A percentile compares a stretch with the other conserved stretches of the same genome.
phyloP scores from a whole-genome alignment of 1,140 invertebrate species.

The Phymorhynchus buccinoides region DNA sequence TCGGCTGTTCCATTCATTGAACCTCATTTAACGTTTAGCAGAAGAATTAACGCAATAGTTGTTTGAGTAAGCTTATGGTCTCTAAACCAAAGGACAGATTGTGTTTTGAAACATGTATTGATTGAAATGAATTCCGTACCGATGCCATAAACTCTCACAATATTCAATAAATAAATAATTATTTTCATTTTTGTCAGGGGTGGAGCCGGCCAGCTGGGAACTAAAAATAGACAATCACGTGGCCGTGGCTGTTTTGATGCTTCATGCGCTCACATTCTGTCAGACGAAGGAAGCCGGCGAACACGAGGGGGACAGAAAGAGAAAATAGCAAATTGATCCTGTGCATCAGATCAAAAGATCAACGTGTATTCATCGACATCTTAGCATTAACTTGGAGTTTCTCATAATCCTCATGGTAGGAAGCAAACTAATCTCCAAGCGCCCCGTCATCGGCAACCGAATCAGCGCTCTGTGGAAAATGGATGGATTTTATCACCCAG shows the following conservation, averaged over 20 bases:
- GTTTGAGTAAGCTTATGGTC: background rate
- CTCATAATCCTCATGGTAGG: slow-evolving; percentile 64
- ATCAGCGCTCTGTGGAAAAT: slow-evolving; percentile 85
- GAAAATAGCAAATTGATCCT: too few species aligned
- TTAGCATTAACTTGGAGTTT: background rate
- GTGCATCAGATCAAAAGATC: background rate
- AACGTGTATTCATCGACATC: background rate
- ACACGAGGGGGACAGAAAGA: background rate
- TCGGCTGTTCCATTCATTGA: background rate
- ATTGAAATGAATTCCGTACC: too few species aligned
- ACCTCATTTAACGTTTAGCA: background rate
- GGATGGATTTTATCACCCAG: slow-evolving; percentile 92
- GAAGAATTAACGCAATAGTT: background rate
- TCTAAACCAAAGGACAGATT: background rate
- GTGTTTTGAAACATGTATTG: too few species aligned
- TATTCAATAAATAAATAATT: too few species aligned
- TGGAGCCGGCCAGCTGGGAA: background rate
- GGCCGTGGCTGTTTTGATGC: slow-evolving; percentile 66
- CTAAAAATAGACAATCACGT: slow-evolving; percentile 45
- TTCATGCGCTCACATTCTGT: slow-evolving; percentile 53
- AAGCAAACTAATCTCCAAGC: slow-evolving; percentile 85
- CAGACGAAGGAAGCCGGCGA: slow-evolving; percentile 70
- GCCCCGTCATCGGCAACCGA: slow-evolving; percentile 94
- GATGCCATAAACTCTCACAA: too few species aligned
- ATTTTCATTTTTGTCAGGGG: too few species aligned